Evolutionary conservation across 2,797 vertebrate genomes (phyloP), one percentile per base, ranked within the genome.

Genomic region (Eulemur rubriventer): DNA sequence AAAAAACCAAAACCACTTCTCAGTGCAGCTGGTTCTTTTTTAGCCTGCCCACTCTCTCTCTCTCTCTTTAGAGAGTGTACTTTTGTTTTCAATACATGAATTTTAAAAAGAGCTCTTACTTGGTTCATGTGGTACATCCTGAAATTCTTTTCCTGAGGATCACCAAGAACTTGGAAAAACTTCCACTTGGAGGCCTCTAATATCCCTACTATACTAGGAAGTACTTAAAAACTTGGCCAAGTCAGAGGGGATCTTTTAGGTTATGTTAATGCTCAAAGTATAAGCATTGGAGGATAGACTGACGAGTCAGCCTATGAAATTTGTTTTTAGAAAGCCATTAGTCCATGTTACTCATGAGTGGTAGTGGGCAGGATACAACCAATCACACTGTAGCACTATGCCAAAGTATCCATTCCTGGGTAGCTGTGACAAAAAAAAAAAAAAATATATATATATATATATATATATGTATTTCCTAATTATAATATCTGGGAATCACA

Each of bases 231-330:
- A 30, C 14, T 48, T 87, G 16, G 7, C 26, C 14, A 92, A 59
- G 1, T 41, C 26, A 52, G 13, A 55, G 3, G n/a, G 2, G 1
- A 0, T 1, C 46, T 67, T 95, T 30, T 4, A 61, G 6, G 24
- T 89, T 89, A 63, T 38, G 30, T 13, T 80, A 79, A 79, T 63
- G 0, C 72, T 79, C 13, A 43, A 3, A 86, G 2, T 48, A 1
- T 20, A 65, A 89, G 46, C 35, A 65, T 4, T 38, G 75, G 48
- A 69, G 30, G 20, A 10, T 20, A 41, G 12, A 12, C 5, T 50
- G 17, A 63, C n/a, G 3, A 38, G 4, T 1, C 22, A 38, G 2
- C 1, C 7, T 65, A 2, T 48, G 69, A 91, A 84, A 38, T 46
- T 48, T 70, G 28, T 12, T 72, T 1, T 61, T 61, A 24, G 57